Conservation (phyloP, 1,140 invertebrate genomes). For the Bombus consobrinus region DNA sequence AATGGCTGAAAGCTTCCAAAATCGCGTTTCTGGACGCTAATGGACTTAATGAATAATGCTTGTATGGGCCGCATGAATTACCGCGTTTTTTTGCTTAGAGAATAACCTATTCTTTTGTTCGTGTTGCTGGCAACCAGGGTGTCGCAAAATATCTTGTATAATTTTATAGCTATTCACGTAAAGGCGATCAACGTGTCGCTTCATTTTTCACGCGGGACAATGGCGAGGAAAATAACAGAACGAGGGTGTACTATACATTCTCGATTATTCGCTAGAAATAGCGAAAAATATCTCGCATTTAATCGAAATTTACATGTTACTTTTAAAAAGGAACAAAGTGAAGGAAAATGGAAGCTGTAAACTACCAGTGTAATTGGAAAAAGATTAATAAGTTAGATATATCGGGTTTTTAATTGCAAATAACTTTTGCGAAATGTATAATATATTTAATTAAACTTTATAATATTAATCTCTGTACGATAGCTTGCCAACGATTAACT, state of each 20-base stretch:
- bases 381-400: background rate
- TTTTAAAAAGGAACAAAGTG: background rate
- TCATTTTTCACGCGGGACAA: constrained; percentile 40
- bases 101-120: background rate
- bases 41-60: constrained; percentile 15
- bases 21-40: background rate
- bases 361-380: background rate
- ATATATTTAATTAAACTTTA: too few relatives aligned
- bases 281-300: background rate
- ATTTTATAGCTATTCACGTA: constrained; percentile 24
- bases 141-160: background rate
- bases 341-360: background rate
- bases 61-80: background rate
- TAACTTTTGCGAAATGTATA: too few relatives aligned
- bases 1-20: background rate
- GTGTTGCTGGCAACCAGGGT: background rate
- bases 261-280: background rate
- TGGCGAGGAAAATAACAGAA: constrained; percentile 8
- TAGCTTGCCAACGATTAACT: too few relatives aligned
- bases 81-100: background rate
- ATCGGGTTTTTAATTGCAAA: background rate
- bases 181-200: constrained; percentile 18
- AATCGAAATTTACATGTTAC: background rate
- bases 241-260: background rate
- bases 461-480: too few relatives aligned